phyloP scores from a whole-genome alignment of 2,797 vertebrate genomes.

The Apodemus agrarius region DNA sequence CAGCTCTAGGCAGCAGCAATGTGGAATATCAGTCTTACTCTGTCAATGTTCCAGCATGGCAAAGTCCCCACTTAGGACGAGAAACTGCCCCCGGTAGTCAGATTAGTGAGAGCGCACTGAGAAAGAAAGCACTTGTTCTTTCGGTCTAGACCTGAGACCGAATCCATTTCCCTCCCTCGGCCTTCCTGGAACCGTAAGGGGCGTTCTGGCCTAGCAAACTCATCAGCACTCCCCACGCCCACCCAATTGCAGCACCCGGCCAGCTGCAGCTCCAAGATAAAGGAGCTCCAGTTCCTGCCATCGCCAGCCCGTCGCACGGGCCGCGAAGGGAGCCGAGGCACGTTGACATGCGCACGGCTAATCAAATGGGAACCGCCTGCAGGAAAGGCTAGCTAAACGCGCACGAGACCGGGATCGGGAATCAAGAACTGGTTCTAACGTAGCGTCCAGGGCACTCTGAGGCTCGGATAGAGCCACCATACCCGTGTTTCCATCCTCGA shows the following conservation, averaged over 20 bases:
- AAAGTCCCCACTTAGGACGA: not conserved
- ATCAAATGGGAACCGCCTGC: not conserved
- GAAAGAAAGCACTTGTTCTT: constrained; percentile 16
- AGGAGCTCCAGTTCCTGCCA: not conserved
- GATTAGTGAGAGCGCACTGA: not conserved
- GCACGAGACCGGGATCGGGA: not conserved
- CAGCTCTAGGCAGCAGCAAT: not conserved
- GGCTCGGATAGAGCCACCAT: not conserved
- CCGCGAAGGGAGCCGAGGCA: not conserved
- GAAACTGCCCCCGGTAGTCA: not conserved
- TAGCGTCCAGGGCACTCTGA: not conserved
- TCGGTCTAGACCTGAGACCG: not conserved
- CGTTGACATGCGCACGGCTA: not conserved
- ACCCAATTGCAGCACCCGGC: not conserved
- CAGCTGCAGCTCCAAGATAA: constrained; percentile 74
- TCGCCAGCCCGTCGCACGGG: not conserved
- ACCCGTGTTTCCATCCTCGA: not conserved
- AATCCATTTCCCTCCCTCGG: not conserved
- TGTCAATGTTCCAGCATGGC: not conserved
- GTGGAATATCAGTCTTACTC: not conserved
- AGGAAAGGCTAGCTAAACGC: not conserved
- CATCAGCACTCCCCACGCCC: not conserved
- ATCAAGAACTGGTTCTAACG: not conserved
- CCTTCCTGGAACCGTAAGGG: not conserved
- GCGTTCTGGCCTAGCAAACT: not conserved